Evolutionary conservation across 2,113 vertebrate genomes (phyloP).

Genomic region (Upupa epops): DNA sequence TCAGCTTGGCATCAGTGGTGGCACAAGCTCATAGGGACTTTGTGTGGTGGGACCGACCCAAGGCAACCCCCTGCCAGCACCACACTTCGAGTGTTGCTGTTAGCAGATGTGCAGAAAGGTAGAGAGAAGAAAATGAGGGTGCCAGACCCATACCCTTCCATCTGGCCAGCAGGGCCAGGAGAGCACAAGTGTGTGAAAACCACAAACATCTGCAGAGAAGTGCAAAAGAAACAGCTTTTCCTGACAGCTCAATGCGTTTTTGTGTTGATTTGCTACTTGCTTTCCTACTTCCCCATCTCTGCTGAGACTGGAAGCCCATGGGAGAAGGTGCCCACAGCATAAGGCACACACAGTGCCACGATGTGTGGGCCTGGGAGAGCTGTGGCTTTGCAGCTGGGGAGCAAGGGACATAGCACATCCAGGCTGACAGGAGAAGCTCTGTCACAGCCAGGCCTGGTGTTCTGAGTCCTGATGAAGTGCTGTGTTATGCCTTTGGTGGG

Average conservation of each 20-base stretch:
- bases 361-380: rapidly evolving
- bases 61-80: rapidly evolving
- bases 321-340: background rate
- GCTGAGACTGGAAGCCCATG: background rate
- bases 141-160: background rate
- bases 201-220: background rate
- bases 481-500: background rate
- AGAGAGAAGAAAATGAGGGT: background rate
- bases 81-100: background rate
- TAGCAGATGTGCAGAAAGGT: background rate
- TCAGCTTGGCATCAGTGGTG: background rate
- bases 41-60: background rate
- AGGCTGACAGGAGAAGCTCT: background rate
- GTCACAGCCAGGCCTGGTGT: background rate
- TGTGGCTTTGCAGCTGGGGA: background rate
- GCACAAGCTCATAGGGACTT: background rate
- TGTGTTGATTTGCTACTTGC: background rate
- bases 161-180: background rate
- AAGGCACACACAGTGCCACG: rapidly evolving
- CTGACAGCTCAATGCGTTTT: background rate
- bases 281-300: background rate
- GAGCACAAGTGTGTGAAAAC: background rate
- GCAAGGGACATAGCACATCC: rapidly evolving
- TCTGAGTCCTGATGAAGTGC: background rate
- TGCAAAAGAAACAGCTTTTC: background rate